These are phyloP conservation scores for Coranthus polyacanthus DNA, from an alignment of 2,797 vertebrate genomes.

Conservation along the genomic window DNA sequence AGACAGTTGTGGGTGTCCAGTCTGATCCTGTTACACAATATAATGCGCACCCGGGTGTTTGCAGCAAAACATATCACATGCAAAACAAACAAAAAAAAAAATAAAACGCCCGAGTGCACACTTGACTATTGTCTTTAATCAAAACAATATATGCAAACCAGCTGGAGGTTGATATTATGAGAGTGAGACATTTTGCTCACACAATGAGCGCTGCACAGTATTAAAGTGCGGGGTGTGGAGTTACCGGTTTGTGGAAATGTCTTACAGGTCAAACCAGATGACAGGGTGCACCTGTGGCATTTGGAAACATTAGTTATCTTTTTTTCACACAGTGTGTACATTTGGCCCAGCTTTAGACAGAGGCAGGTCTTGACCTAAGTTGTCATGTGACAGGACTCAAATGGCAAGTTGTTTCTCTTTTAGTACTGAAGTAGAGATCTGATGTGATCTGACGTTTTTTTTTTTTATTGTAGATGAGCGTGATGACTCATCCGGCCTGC, in stretches of 20 bases:
- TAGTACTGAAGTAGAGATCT: slow-evolving; percentile 7
- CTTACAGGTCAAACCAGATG: slow-evolving; percentile 73
- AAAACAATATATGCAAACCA: slow-evolving; percentile 2
- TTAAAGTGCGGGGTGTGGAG: slow-evolving; percentile 60
- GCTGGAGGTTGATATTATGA: slow-evolving; percentile 10
- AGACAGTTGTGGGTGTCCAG: slow-evolving; percentile 28
- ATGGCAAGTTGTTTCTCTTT: neutral
- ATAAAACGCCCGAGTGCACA: neutral
- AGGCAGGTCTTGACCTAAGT: neutral
- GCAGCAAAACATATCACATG: slow-evolving; percentile 17
- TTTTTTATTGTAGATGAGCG: slow-evolving; percentile 11
- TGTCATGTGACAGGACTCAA: neutral
- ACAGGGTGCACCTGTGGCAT: slow-evolving; percentile 42
- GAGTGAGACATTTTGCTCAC: slow-evolving; percentile 16
- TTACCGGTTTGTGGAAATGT: slow-evolving; percentile 68
- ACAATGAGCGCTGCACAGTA: slow-evolving; percentile 18
- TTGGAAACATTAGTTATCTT: slow-evolving; percentile 19
- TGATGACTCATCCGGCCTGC: slow-evolving; percentile 44
- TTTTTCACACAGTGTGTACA: neutral
- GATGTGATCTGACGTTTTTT: slow-evolving; percentile 14
- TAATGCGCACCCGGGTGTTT: slow-evolving; percentile 48
- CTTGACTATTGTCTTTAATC: slow-evolving; percentile 12
- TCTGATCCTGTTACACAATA: slow-evolving; percentile 57
- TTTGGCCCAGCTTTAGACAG: neutral
- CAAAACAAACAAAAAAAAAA: too few species aligned